Evolutionary conservation across 2,888 invertebrate species (phyloP), one percentile per base, ranked within the genome.

Genomic region (Alsophila aescularia): DNA sequence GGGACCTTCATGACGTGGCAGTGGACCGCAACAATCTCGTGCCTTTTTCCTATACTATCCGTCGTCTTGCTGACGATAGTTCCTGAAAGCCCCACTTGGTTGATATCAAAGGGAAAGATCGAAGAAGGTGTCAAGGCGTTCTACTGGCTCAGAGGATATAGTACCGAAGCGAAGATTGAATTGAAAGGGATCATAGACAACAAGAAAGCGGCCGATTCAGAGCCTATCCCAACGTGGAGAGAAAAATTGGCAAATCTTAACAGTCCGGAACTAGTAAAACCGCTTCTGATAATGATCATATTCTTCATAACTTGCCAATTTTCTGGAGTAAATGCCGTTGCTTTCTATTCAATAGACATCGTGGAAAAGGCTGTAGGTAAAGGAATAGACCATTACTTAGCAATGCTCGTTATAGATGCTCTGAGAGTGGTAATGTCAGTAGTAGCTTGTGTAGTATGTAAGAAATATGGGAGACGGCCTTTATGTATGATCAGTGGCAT

Each of bases 81-180:
- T 7, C 94, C 94, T 0, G 96, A 96, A 78, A 94, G 95, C 32
- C 95, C 95, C 0, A 90, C 92, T 2, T 96, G 95, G 95, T 74
- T 96, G 29, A 91, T 94, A 4, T 90, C 93, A 2, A 93, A 93
- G 66, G 93, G 93, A 3, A 87, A 92, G 32, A 73, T 88, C 0
- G 91, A 91, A 16, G 92, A 93, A 52, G 95, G 95, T 0, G 86
- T 92, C 4, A 83, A 90, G 45, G 85, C 94, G 0, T 93, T 94
- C 37, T 85, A 88, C 36, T 94, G 93, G 92, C 87, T 94, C 45
- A 85, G 95, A 69, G 95, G 94, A 2, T 81, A 87, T 52, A 81
- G 86, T 0, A 85, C 88, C 9, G 90, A 90, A 50, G 92, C 93
- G 0, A 84, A 86, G 56, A 73, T 78, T 1, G 94, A 94, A 71